These are phyloP conservation scores for Circaetus gallicus DNA, from an alignment of 2,113 vertebrate species.

Conservation along the genomic window DNA sequence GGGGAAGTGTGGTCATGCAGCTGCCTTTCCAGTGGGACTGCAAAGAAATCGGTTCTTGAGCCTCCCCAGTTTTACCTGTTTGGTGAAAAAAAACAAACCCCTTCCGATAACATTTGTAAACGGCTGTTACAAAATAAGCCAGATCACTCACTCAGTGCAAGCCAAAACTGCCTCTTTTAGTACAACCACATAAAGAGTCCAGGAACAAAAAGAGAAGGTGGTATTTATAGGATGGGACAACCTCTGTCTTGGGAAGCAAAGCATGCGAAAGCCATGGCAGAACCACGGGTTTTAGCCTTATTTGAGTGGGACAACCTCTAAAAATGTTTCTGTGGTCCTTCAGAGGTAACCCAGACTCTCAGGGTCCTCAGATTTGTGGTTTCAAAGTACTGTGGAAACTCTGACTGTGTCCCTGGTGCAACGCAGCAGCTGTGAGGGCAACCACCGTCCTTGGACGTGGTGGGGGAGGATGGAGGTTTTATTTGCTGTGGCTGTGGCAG, in stretches of 20 bases:
- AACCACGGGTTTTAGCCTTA: neutral
- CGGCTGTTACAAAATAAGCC: neutral
- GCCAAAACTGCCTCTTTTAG: neutral
- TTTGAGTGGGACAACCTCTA: neutral
- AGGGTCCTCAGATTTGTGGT: neutral
- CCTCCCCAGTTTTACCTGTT: neutral
- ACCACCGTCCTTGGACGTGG: neutral
- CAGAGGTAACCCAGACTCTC: neutral
- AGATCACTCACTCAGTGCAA: neutral
- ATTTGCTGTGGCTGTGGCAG: neutral
- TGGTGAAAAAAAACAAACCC: neutral
- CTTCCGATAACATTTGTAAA: neutral
- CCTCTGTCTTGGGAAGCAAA: neutral
- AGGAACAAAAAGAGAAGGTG: neutral
- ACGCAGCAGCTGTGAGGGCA: neutral
- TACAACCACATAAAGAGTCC: neutral
- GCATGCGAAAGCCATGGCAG: neutral
- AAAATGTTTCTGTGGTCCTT: neutral
- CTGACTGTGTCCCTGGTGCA: neutral
- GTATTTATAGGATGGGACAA: neutral
- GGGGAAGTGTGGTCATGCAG: neutral
- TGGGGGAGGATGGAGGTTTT: neutral
- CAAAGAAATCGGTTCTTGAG: neutral
- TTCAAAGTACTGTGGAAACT: neutral
- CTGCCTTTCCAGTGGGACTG: neutral